Conservation (phyloP, 2,888 invertebrate genomes). For the Rhimphoctona megacephalus region DNA sequence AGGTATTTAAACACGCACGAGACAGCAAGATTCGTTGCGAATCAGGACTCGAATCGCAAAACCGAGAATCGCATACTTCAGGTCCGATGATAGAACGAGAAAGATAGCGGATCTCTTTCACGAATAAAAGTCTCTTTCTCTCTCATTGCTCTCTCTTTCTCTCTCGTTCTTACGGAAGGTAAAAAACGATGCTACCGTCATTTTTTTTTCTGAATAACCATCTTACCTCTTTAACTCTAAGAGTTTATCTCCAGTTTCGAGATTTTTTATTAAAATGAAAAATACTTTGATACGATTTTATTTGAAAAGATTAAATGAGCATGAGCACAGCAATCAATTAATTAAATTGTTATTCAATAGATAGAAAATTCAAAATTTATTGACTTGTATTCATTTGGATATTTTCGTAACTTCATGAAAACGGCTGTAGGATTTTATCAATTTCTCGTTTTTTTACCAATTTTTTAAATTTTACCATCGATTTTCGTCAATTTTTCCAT, state of each 20-base stretch:
- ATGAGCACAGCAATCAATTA: not conserved
- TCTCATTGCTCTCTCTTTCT: not conserved
- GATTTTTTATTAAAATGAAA: not conserved
- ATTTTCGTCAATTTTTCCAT: not conserved
- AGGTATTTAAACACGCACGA: constrained; percentile 37
- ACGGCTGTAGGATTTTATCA: not conserved
- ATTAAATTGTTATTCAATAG: not conserved
- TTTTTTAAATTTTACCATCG: not conserved
- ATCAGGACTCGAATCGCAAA: constrained; percentile 36
- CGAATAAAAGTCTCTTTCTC: constrained; percentile 30
- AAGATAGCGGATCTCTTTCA: constrained; percentile 69
- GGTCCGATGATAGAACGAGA: constrained; percentile 61
- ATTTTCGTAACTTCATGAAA: not conserved
- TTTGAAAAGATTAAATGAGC: not conserved
- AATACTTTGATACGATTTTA: not conserved
- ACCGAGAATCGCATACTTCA: constrained; percentile 55
- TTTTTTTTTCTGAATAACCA: constrained; percentile 3
- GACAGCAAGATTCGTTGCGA: constrained; percentile 43
- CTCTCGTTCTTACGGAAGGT: not conserved
- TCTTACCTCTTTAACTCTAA: not conserved
- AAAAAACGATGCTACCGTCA: not conserved
- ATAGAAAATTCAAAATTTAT: not conserved
- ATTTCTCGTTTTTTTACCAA: not conserved
- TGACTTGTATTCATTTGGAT: not conserved
- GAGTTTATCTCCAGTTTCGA: not conserved